Evolutionary conservation across 1,140 invertebrate genomes (phyloP).

Genomic region (Chrysoperla carnea): DNA sequence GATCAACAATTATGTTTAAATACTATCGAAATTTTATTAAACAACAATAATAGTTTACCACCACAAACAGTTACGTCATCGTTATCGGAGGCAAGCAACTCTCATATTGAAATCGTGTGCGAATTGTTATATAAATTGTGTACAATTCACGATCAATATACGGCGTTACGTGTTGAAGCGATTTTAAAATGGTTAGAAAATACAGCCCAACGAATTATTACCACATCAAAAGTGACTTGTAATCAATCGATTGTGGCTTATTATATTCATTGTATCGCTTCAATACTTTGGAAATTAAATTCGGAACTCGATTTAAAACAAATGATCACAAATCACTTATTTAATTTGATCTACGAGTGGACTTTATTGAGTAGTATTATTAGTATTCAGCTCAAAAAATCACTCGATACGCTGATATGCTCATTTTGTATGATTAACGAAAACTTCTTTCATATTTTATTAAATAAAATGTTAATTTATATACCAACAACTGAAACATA

Average conservation of each 20-base stretch:
- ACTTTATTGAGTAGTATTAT: conserved; percentile 37
- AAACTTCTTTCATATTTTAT: conserved; percentile 49
- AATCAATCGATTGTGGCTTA: conserved; percentile 18
- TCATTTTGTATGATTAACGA: conserved; percentile 68
- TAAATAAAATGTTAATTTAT: too few species aligned
- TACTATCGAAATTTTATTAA: conserved; percentile 36
- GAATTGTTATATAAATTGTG: conserved; percentile 58
- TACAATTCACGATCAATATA: conserved; percentile 21
- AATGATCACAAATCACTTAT: conserved; percentile 46
- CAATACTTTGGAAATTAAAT: conserved; percentile 66
- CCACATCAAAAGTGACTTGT: conserved; percentile 13
- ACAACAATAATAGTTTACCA: conserved; percentile 22
- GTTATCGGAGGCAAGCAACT: not conserved
- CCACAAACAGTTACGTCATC: conserved; percentile 8
- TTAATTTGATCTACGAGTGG: conserved; percentile 61
- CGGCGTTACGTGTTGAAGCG: conserved; percentile 29
- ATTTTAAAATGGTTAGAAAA: conserved; percentile 42
- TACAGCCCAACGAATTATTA: conserved; percentile 23
- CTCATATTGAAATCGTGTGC: conserved; percentile 47
- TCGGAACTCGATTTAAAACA: conserved; percentile 30
- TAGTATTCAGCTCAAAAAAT: conserved; percentile 53
- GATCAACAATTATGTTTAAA: conserved; percentile 35
- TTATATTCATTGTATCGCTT: conserved; percentile 51
- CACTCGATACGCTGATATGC: conserved; percentile 62
- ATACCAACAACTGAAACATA: too few species aligned